These are phyloP conservation scores for Caenorhabditis briggsae DNA, from an alignment of 1,140 invertebrate genomes.

Conservation along the genomic window DNA sequence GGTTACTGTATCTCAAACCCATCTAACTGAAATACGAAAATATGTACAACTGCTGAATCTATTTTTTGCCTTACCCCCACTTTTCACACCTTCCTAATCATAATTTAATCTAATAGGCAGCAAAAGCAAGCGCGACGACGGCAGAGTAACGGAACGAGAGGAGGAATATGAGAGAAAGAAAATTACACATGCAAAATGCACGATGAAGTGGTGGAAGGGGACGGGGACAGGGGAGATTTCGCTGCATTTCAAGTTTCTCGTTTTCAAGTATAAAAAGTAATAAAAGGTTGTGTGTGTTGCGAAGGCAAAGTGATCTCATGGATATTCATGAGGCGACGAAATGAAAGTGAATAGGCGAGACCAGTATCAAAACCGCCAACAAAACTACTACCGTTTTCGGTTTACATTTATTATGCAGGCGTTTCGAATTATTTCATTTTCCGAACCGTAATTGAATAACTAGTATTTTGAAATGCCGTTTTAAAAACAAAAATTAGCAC, in stretches of 20 bases:
- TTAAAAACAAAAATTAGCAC: not conserved
- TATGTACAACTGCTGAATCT: not conserved
- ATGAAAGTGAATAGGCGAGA: not conserved
- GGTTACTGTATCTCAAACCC: no score
- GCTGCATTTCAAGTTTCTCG: conserved; percentile 26
- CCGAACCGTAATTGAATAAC: conserved; percentile 42
- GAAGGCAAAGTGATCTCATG: conserved; percentile 44
- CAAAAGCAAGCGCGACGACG: not conserved
- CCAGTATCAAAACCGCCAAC: conserved; percentile 33
- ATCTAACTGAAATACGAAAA: no score
- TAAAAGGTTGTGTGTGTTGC: conserved; percentile 3
- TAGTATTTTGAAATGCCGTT: not conserved
- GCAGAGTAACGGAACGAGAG: not conserved
- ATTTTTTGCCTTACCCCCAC: not conserved
- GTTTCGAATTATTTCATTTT: not conserved
- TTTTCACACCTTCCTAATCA: conserved; percentile 23
- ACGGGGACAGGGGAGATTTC: not conserved
- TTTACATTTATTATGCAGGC: conserved; percentile 49
- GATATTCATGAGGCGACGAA: conserved; percentile 46
- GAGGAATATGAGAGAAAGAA: not conserved
- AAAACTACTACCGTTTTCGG: conserved; percentile 38
- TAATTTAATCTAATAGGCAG: not conserved
- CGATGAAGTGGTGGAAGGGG: not conserved
- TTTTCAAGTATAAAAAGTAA: conserved; percentile 4
- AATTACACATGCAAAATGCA: conserved; percentile 38